These are phyloP conservation scores for Cepphus grylle DNA, from an alignment of 2,113 vertebrate species.

Conservation along the genomic window DNA sequence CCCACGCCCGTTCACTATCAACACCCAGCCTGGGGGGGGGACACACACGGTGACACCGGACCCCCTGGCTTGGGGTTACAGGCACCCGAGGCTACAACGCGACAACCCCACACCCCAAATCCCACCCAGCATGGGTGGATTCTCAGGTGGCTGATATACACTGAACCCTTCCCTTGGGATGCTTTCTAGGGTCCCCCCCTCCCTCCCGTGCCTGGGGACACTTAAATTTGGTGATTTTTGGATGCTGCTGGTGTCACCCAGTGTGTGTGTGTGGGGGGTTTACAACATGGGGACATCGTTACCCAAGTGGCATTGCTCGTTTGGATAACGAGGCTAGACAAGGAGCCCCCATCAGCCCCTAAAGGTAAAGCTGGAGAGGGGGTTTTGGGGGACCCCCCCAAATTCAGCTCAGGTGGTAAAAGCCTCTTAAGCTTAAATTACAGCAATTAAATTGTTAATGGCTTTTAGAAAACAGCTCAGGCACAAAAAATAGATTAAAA, in stretches of 20 bases:
- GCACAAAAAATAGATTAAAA: background rate
- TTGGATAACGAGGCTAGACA: no score
- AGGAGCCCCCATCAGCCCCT: background rate
- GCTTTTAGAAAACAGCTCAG: background rate
- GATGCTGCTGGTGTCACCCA: no score
- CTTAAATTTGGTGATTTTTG: background rate
- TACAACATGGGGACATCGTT: background rate
- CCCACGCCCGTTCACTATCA: background rate
- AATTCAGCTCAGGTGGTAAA: background rate
- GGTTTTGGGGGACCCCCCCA: no score
- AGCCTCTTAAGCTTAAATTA: background rate
- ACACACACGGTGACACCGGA: background rate
- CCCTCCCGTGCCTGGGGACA: no score
- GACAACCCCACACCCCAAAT: background rate
- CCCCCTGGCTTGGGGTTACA: background rate
- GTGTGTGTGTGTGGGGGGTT: no score
- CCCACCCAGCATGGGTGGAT: background rate
- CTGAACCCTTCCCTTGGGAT: background rate
- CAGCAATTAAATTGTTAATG: background rate
- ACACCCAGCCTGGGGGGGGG: accelerated
- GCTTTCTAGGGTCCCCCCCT: background rate
- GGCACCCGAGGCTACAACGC: background rate
- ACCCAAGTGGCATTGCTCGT: background rate
- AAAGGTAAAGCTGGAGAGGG: background rate
- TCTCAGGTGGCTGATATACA: background rate